These are phyloP conservation scores for Bradypodion ventrale DNA, from an alignment of 2,797 vertebrate species.

Conservation along the genomic window DNA sequence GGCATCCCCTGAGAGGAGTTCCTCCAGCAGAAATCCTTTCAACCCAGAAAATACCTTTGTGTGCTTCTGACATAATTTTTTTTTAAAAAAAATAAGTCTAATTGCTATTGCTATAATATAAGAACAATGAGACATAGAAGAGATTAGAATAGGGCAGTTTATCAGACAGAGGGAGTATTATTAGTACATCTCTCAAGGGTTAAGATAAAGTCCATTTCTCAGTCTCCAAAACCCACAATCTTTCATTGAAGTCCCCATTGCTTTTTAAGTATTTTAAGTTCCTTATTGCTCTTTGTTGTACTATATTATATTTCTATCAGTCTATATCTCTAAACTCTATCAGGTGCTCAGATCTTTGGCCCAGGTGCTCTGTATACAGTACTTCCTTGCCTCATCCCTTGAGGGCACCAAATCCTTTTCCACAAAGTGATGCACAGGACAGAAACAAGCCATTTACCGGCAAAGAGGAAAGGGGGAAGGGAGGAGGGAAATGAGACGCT, in stretches of 20 bases:
- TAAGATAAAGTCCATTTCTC: background rate
- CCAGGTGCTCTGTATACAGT: accelerated
- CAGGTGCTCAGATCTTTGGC: background rate
- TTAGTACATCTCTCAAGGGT: background rate
- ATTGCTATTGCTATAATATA: too few relatives aligned
- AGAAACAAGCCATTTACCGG: background rate
- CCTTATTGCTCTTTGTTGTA: background rate
- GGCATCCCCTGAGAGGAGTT: too few relatives aligned
- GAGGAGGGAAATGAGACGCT: too few relatives aligned
- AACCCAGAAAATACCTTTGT: too few relatives aligned
- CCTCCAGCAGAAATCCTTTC: too few relatives aligned
- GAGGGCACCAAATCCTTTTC: background rate
- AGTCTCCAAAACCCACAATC: background rate
- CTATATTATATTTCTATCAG: too few relatives aligned
- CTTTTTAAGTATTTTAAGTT: background rate
- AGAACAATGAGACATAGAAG: background rate
- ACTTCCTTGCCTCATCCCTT: background rate
- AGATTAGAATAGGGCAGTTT: background rate
- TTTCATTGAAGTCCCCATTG: background rate
- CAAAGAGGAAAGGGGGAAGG: background rate
- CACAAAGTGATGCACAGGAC: background rate
- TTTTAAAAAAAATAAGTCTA: too few relatives aligned
- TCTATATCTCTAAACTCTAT: background rate
- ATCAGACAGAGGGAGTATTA: background rate
- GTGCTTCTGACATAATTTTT: too few relatives aligned